Evolutionary conservation across 2,888 invertebrate genomes (phyloP), one percentile per base, ranked within the genome.

Genomic region (Leptinotarsa peninsularis): DNA sequence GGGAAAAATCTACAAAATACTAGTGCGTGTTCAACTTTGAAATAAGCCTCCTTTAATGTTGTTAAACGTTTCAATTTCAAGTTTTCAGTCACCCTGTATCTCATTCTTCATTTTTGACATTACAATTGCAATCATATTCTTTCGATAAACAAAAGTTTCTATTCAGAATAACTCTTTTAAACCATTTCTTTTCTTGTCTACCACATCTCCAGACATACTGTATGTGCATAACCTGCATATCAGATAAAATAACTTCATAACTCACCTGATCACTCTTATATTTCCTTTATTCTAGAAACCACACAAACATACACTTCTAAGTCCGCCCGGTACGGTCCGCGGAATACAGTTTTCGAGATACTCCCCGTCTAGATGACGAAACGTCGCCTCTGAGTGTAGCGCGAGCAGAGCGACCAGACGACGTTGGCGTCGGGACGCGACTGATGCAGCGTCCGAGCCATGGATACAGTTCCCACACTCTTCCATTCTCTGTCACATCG

Each of bases 381-480:
- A 63, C 63, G 63, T 63, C 43, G 63, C n/a, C 33, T 63, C 43
- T 27, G 33, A 63, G 13, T 27, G 15, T 21, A 27, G 21, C 60
- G 60, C 60, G 23, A 23, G 10, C 15, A 60, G 43, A 18, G 43
- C 63, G 63, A 63, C 63, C n/a, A 63, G 33, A 18, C 63, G 63
- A 33, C 63, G 63, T 63, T 33, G 63, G 63, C 70, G 70, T 70
- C 70, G 58, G 13, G 70, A 49, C 70, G 70, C 56, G 49, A 70
- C 70, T 70, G 70, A 70, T 70, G 70, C 70, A 70, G 70, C 70
- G 69, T 69, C 69, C 69, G 17, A 54, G 23, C 21, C 49, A 54
- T 56, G 21, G 49, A 56, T 23, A 58, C 70, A 18, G 15, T 70
- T 69, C 52, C 58, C 56, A 14, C 56, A 33, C 58, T 58, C 69